Evolutionary conservation across 2,888 invertebrate genomes (phyloP).

Genomic region (Chrysolina oricalcia): DNA sequence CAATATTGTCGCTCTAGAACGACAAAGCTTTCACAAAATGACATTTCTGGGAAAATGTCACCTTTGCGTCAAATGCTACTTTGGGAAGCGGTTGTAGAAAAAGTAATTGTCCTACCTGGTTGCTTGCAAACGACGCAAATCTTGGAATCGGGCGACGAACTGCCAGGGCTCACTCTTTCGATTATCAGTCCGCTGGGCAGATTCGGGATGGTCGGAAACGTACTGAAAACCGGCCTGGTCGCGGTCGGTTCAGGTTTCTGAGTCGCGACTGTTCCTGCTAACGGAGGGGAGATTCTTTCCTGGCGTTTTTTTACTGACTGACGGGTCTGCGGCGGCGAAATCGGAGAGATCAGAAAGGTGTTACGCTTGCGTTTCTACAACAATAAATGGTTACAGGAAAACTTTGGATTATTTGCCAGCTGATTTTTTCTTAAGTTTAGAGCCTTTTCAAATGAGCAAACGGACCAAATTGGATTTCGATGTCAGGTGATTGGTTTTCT

Average conservation of each 20-base stretch:
- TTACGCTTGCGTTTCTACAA: slow-evolving; percentile 73
- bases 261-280: neutral
- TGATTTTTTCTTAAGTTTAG: no score
- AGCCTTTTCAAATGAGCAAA: neutral
- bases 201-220: slow-evolving; percentile 71
- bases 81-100: no score
- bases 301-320: slow-evolving; percentile 69
- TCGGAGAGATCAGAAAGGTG: slow-evolving; percentile 71
- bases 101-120: slow-evolving; percentile 67
- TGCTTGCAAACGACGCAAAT: slow-evolving; percentile 72
- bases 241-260: slow-evolving; percentile 20
- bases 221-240: slow-evolving; percentile 44
- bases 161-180: slow-evolving; percentile 72
- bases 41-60: no score
- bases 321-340: slow-evolving; percentile 73
- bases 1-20: no score
- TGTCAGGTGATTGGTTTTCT: neutral
- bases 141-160: slow-evolving; percentile 66
- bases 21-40: no score
- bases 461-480: neutral
- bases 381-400: slow-evolving; percentile 34
- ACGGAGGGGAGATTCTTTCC: slow-evolving; percentile 61
- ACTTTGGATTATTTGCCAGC: neutral
- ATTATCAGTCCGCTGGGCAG: slow-evolving; percentile 74
- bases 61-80: no score